Percentiles rank a stretch among this genome's conserved stretches.
phyloP scores from a whole-genome alignment of 2,797 vertebrate species.

The Chaunax sp. region DNA sequence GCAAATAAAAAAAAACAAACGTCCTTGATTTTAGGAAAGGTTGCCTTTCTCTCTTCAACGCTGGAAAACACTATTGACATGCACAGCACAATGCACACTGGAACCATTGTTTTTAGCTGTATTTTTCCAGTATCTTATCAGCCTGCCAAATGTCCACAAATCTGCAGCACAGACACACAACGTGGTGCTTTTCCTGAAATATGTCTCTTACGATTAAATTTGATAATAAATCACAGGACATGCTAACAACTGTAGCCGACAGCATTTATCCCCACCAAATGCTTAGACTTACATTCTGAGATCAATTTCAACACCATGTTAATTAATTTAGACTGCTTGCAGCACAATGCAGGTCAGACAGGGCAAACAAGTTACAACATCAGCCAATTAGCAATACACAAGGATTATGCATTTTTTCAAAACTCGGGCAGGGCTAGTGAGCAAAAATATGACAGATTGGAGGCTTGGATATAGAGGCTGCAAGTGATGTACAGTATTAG shows the following conservation, averaged over 20 bases:
- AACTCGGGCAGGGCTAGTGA: slow-evolving; percentile 51
- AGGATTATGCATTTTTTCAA: slow-evolving; percentile 63
- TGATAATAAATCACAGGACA: slow-evolving; percentile 70
- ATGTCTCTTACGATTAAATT: slow-evolving; percentile 67
- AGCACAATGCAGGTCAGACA: slow-evolving; percentile 82
- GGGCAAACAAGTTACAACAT: slow-evolving; percentile 83
- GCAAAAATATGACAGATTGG: slow-evolving; percentile 60
- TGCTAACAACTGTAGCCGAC: slow-evolving; percentile 73
- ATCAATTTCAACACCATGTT: slow-evolving; percentile 82
- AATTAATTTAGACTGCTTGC: slow-evolving; percentile 83
- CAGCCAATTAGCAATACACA: slow-evolving; percentile 81
- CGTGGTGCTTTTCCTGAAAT: slow-evolving; percentile 55
- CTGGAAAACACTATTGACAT: slow-evolving; percentile 63
- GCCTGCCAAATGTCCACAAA: slow-evolving; percentile 55
- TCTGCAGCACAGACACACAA: slow-evolving; percentile 54
- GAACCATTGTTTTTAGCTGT: slow-evolving; percentile 19
- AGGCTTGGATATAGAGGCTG: slow-evolving; percentile 38
- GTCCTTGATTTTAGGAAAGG: slow-evolving; percentile 83
- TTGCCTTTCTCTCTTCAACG: slow-evolving; percentile 71
- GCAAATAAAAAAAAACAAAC: slow-evolving; percentile 78
- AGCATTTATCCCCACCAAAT: slow-evolving; percentile 74
- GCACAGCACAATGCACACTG: slow-evolving; percentile 43
- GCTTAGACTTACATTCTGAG: slow-evolving; percentile 78
- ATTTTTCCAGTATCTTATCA: slow-evolving; percentile 29
- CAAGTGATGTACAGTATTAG: slow-evolving; percentile 20